Evolutionary conservation across 2,888 invertebrate species (phyloP), one percentile per base, ranked within the genome.

Genomic region (Clepsis dumicolana): DNA sequence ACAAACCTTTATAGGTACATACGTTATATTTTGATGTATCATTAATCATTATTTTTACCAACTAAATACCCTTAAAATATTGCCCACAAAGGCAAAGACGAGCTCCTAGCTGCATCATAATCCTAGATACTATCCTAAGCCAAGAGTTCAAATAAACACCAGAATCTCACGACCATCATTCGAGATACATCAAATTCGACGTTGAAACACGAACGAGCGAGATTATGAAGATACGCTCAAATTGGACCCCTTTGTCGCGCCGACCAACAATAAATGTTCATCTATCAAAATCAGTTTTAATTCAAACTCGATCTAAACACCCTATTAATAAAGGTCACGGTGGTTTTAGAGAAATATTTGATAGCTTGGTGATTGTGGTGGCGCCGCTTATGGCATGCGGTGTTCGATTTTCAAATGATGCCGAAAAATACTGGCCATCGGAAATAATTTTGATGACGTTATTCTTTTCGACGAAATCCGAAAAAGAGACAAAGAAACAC

Each of bases 201-300:
- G 88, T 87, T 87, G 90, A 90, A 83, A 90, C 91, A 92, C 90
- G 90, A 88, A 68, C 84, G 85, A 87, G 79, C 74, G 74, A 85
- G 44, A 44, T 44, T 44, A 44, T 44, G 44, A 44, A 44, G 91
- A 90, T 88, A 87, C 77, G 83, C 84, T 85, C 80, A 83, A 87
- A 87, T 88, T 80, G 84, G 81, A 81, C 86, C 83, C 86, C 87
- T 90, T 91, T 90, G 90, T 89, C 89, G 89, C 86, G 83, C 83
- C 83, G 68, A 70, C 72, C 65, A 61, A 69, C 71, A 48, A 59
- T 59, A 25, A 38, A 59, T 35, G 4, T 52, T 44, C 52, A 59
- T 38, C 27, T 25, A 38, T 27, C 25, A 24, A 44, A 52, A 29
- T 25, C 41, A 63, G 10, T 7, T 10, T 24, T 25, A 16, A 14